Percentiles rank a stretch among this genome's conserved stretches.
These are phyloP conservation scores for Dascyllus trimaculatus DNA, from an alignment of 2,113 vertebrate genomes.

Conservation along the genomic window DNA sequence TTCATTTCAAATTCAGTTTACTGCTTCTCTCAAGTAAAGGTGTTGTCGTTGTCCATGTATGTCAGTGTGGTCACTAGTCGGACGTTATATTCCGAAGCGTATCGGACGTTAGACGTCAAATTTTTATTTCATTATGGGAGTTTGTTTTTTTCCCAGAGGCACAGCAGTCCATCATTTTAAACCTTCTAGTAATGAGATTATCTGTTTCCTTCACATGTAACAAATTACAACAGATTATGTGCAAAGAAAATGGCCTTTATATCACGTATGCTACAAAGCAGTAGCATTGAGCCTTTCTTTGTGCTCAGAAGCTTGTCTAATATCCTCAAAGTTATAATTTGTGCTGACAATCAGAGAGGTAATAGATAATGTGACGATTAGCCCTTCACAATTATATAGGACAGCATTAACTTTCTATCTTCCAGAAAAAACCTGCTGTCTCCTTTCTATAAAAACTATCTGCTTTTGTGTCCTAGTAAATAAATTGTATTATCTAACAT, in stretches of 20 bases:
- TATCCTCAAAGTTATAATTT: slow-evolving; percentile 16
- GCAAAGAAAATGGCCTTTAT: background rate
- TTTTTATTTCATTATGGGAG: background rate
- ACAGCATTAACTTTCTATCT: slow-evolving; percentile 33
- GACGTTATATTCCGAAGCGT: background rate
- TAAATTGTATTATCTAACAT: background rate
- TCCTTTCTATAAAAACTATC: background rate
- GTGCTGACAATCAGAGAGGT: slow-evolving; percentile 65
- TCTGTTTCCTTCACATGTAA: background rate
- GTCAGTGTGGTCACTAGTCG: background rate
- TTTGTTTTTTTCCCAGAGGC: slow-evolving; percentile 44
- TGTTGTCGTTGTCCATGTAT: background rate
- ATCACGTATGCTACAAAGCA: background rate
- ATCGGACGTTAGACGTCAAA: too few relatives aligned
- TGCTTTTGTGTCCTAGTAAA: slow-evolving; percentile 40
- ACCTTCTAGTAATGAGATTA: slow-evolving; percentile 5
- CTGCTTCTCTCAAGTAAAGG: background rate
- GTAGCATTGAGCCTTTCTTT: slow-evolving; percentile 16
- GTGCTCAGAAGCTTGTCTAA: background rate
- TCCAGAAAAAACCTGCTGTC: slow-evolving; percentile 4
- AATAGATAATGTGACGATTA: slow-evolving; percentile 64
- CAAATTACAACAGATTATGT: slow-evolving; percentile 4
- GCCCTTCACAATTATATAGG: slow-evolving; percentile 76
- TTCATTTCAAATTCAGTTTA: background rate
- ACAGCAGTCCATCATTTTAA: slow-evolving; percentile 25